phyloP scores from a whole-genome alignment of 2,797 vertebrate species.

The Tauraco hartlaubi region DNA sequence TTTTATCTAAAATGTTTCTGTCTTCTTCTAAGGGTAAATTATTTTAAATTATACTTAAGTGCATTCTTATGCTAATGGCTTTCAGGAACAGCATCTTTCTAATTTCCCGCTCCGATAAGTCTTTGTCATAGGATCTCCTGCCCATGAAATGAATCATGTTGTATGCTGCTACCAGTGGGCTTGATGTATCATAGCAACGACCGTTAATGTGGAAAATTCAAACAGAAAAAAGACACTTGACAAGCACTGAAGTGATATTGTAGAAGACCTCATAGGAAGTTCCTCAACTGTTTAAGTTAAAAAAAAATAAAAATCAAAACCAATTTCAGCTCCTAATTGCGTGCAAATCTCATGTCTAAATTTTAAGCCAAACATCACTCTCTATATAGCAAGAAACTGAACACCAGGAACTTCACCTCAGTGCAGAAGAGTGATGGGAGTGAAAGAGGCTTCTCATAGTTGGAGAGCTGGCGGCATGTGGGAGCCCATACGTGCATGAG shows the following conservation, averaged over 20 bases:
- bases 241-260: neutral
- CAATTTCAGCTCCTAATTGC: neutral
- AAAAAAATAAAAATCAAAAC: neutral
- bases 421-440: neutral
- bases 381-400: neutral
- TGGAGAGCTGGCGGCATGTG: neutral
- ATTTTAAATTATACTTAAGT: conserved; percentile 38
- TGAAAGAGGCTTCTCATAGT: fast-evolving
- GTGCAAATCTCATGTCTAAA: neutral
- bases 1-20: neutral
- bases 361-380: neutral
- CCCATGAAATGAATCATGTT: conserved; percentile 65
- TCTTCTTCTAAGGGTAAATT: conserved; percentile 24
- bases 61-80: conserved; percentile 40
- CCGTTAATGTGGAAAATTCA: conserved; percentile 42
- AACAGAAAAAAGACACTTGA: neutral
- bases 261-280: neutral
- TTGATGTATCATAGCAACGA: conserved; percentile 53
- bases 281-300: neutral
- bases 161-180: neutral
- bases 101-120: conserved; percentile 66
- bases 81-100: conserved; percentile 44
- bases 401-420: neutral
- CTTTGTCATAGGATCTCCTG: conserved; percentile 60
- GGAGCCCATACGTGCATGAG: neutral